Evolutionary conservation across 2,888 invertebrate species (phyloP).

Genomic region (Trichogramma dendrolimi): DNA sequence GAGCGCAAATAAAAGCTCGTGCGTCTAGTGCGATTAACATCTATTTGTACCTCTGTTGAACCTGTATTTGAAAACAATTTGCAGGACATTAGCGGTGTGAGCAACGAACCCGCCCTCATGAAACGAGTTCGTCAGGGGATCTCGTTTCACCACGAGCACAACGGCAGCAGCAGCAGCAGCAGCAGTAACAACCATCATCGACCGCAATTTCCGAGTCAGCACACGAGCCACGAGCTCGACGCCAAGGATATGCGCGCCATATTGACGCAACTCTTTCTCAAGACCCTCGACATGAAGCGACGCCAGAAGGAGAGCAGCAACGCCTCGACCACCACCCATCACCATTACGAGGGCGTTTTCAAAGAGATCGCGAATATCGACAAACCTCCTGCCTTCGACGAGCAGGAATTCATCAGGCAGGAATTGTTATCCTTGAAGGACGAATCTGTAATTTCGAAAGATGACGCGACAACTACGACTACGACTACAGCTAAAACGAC

Average conservation of each 20-base stretch:
- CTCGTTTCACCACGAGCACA: constrained; percentile 56
- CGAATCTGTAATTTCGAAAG: neutral
- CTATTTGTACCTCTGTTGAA: too few relatives aligned
- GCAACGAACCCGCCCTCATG: constrained; percentile 64
- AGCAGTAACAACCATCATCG: neutral
- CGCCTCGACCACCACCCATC: constrained; percentile 34
- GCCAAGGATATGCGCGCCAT: constrained; percentile 43
- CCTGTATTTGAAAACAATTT: neutral
- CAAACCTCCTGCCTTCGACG: constrained; percentile 34
- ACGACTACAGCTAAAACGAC: neutral
- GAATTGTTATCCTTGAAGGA: constrained; percentile 11
- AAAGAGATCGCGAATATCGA: constrained; percentile 42
- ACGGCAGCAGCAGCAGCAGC: constrained; percentile 23
- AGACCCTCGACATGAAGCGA: constrained; percentile 40
- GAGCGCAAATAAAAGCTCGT: too few relatives aligned
- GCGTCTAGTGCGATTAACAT: too few relatives aligned
- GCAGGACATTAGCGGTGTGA: constrained; percentile 52
- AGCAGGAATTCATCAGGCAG: constrained; percentile 23
- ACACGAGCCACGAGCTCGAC: constrained; percentile 43
- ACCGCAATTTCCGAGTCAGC: constrained; percentile 27
- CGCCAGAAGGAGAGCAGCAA: constrained; percentile 35
- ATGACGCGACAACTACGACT: neutral
- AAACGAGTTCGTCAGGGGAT: constrained; percentile 61
- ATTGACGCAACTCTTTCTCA: constrained; percentile 39
- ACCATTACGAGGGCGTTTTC: constrained; percentile 43